Base-by-base conservation (phyloP, 2,888 invertebrate genomes). In the Altica lythri region DNA sequence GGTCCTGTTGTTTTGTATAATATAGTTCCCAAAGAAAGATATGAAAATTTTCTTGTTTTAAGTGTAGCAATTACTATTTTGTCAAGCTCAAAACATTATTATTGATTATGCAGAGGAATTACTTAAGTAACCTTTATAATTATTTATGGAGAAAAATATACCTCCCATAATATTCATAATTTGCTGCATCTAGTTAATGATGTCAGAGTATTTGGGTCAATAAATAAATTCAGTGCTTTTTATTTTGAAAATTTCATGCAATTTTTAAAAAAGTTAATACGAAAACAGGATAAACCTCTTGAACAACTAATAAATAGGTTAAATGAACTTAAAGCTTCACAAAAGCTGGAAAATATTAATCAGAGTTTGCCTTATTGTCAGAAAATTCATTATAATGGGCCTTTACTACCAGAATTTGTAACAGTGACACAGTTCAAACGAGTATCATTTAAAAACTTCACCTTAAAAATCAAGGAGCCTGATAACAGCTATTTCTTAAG, bases 131-230 rank as follows among this genome's bases (percentile, higher is more conserved):
- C 48, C 40, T 65, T 60, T 55, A 53, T 25, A 38, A 46, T 35
- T 47, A 38, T 66, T 13, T 62, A 62, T 55, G 61, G 57, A 8
- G 18, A 48, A 38, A 53, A 65, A 49, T 53, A 59, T 45, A 50
- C 63, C n/a, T 61, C 65, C 10, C 62, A 67, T 49, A 65, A 64
- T 57, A 50, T 67, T 13, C 65, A 64, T 43, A 59, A 56, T 42
- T 53, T 60, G 30, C 25, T 63, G 12, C 65, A 65, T 55, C 8
- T 65, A 22, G 35, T 34, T 35, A 40, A 53, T 40, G 56, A 57
- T 56, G 50, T 55, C 10, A 18, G 52, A 37, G 22, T 43, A n/a
- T 38, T 55, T 44, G 59, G 59, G 19, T n/a, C 32, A 29, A 18
- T 60, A 13, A 34, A 57, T 32, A 38, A 17, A 6, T 54, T 37